Percentiles rank a stretch among this genome's conserved stretches.
Conservation (phyloP, 2,797 vertebrate species). For the Zalophus californianus region DNA sequence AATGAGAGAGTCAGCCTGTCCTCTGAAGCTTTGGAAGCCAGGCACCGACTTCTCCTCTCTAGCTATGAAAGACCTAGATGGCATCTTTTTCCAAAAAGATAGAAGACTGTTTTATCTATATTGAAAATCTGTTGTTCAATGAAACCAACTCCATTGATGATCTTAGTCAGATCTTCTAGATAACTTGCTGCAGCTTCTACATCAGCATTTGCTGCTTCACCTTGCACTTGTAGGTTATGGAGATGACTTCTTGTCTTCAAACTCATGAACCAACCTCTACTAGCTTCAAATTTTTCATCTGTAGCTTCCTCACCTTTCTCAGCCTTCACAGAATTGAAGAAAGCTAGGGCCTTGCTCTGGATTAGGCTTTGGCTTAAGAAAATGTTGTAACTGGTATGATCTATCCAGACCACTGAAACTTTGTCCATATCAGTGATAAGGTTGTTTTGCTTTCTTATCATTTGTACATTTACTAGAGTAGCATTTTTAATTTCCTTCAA, state of each 20-base stretch:
- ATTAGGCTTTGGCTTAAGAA: not conserved
- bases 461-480: not conserved
- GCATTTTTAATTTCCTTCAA: not conserved
- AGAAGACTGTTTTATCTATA: not conserved
- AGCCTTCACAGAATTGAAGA: not conserved
- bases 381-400: not conserved
- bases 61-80: not conserved
- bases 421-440: not conserved
- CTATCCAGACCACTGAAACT: not conserved
- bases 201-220: not conserved
- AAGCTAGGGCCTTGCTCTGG: not conserved
- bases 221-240: not conserved
- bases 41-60: not conserved
- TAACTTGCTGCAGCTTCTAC: not conserved
- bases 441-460: not conserved
- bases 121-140: not conserved
- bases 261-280: not conserved
- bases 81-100: not conserved
- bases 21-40: not conserved
- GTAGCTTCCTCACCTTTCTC: not conserved
- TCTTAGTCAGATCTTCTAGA: not conserved
- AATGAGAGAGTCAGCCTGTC: not conserved
- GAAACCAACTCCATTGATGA: not conserved
- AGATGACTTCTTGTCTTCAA: not conserved
- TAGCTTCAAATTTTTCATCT: not conserved